These are phyloP conservation scores for Thaumatotibia leucotreta DNA, from an alignment of 1,140 invertebrate genomes.

Conservation along the genomic window DNA sequence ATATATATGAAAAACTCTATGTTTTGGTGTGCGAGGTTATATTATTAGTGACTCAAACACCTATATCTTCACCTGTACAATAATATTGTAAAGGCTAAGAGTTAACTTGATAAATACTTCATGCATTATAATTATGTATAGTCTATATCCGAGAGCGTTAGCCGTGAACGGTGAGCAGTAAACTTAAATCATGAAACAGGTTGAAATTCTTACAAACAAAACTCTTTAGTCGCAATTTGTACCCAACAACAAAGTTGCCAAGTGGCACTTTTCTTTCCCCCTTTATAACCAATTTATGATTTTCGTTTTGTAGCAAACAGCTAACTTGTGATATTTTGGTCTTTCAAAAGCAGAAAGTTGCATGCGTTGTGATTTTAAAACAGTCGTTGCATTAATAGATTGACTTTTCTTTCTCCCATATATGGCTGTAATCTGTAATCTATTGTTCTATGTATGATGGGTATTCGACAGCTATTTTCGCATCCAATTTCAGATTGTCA, in stretches of 20 bases:
- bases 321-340: slow-evolving; percentile 22
- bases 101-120: neutral
- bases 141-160: neutral
- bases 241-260: slow-evolving; percentile 23
- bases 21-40: no score
- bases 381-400: neutral
- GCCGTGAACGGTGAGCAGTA: neutral
- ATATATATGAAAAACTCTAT: no score
- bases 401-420: neutral
- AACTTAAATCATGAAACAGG: slow-evolving; percentile 2
- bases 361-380: neutral
- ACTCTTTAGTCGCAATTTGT: neutral
- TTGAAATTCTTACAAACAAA: neutral
- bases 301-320: slow-evolving; percentile 26
- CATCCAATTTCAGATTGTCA: no score
- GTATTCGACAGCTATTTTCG: no score
- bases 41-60: no score
- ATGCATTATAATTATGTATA: neutral
- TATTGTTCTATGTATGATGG: no score
- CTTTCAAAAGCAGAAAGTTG: slow-evolving; percentile 19
- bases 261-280: slow-evolving; percentile 22
- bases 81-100: no score
- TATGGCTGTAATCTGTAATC: no score
- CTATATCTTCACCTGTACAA: no score
- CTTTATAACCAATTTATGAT: slow-evolving; percentile 33